Base-by-base conservation (phyloP, 2,113 vertebrate genomes). In the Osmerus mordax region DNA sequence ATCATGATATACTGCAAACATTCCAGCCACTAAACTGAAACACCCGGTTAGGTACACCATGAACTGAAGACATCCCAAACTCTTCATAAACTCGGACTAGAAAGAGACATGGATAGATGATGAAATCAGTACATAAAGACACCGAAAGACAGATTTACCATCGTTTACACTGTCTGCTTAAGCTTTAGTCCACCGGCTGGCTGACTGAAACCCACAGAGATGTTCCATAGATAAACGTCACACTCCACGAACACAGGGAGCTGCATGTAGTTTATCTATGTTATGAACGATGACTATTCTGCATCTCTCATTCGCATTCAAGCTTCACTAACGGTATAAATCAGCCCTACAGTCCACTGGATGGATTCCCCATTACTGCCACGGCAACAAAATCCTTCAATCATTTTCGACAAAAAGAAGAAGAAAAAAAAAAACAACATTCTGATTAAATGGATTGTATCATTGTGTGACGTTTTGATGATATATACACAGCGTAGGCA, bases 371-470 rank as follows among this genome's bases (percentile, higher is more conserved):
- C 74, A 81, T 79, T 82, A 87, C 76, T 56, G 82, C 81, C 83
- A 85, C 70, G 76, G 81, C 64, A 71, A 78, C 71, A 71, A 90
- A 88, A 55, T 84, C 83, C 84, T 88, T 88, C 90, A 91, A 91
- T 91, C 90, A 90, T 87, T 90, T 89, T 88, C 90, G 89, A 3
- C 41, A 9, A 47, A 47, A 47, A 47, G 41, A 47, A 36, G 29
- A 54, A 16, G 53, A 54, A 54, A 56, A n/a, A 55, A 55, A 18
- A 88, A 89, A 90, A 89, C 89, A 90, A 91, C 87, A 87, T 87
- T 83, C 81, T 81, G 86, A 92, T 91, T 88, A 90, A 91, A 91
- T 92, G 91, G 90, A 89, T 92, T 92, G 91, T 87, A 92, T 91
- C 89, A 88, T 81, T 83, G 89, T 88, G 89, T 90, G 89, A 90